Percentiles rank a stretch among this genome's conserved stretches.
Evolutionary conservation across 2,888 invertebrate species (phyloP).

Genomic region (Hymenopus coronatus): DNA sequence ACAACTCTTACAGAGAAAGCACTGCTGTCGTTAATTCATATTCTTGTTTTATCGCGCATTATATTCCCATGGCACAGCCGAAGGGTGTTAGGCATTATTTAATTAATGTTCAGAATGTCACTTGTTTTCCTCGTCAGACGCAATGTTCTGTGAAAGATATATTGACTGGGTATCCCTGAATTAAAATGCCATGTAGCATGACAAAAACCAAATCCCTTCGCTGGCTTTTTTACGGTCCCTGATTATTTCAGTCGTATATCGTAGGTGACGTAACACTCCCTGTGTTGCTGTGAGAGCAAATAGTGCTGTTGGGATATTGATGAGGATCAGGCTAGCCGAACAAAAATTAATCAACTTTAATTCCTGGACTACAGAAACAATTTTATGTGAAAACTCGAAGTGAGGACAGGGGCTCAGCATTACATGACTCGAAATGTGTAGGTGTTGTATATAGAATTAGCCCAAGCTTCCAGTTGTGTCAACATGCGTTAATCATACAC

Average conservation of each 20-base stretch:
- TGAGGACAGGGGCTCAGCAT: not conserved
- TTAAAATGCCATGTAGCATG: not conserved
- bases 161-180: not conserved
- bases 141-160: not conserved
- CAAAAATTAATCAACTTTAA: not conserved
- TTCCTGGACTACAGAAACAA: not conserved
- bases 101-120: not conserved
- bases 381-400: not conserved
- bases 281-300: not conserved
- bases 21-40: not conserved
- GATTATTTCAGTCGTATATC: not conserved
- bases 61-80: not conserved
- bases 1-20: not conserved
- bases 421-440: too few species aligned
- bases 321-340: not conserved
- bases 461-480: too few species aligned
- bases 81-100: not conserved
- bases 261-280: not conserved
- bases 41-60: not conserved
- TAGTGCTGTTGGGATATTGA: not conserved
- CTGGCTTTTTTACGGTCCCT: not conserved
- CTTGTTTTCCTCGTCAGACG: not conserved
- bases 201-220: not conserved
- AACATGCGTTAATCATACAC: too few species aligned
- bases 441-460: too few species aligned